Evolutionary conservation across 2,888 invertebrate genomes (phyloP), one percentile per base, ranked within the genome.

Genomic region (Cacoxenus indagator): DNA sequence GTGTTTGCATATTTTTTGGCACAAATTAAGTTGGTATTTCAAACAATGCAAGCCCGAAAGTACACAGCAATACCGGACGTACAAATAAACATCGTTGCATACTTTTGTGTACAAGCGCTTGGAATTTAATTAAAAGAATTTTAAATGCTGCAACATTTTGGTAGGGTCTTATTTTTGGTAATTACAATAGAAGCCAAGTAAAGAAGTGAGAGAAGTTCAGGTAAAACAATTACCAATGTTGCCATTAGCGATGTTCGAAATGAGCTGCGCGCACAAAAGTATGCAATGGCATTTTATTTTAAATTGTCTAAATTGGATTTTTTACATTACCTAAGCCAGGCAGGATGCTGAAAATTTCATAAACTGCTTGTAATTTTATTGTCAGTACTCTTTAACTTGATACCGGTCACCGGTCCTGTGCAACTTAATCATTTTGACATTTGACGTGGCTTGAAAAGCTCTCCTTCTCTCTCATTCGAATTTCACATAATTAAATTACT

Each of bases 91-190:
- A 72, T 71, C 72, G 76, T 70, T 67, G 72, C 73, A 67, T 71
- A 70, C 71, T 76, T 77, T 73, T 72, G 57, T 27, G 72, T 66
- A 69, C 71, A 55, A 65, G 57, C 73, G 72, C 74, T 19, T 46
- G 78, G 83, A 80, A 80, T 83, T 83, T 80, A 80, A 80, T 83
- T 80, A 80, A 81, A 79, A 81, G 83, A 78, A 80, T 79, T 75
- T 82, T 78, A 79, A 81, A 75, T 76, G 82, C 71, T 73, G 73
- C 73, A 74, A 67, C 61, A 46, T 46, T 54, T 51, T 29, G 19
- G 9, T 19, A 17, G 19, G 9, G 31, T 8, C 45, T 22, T 29
- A 27, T 22, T 61, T 22, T 64, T 69, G 72, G 69, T 72, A 73
- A 76, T 78, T 76, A 74, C 70, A 73, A 70, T 77, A 69, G 68